Evolutionary conservation across 2,113 vertebrate species (phyloP), one percentile per base, ranked within the genome.

Genomic region (Amphilophus citrinellus): DNA sequence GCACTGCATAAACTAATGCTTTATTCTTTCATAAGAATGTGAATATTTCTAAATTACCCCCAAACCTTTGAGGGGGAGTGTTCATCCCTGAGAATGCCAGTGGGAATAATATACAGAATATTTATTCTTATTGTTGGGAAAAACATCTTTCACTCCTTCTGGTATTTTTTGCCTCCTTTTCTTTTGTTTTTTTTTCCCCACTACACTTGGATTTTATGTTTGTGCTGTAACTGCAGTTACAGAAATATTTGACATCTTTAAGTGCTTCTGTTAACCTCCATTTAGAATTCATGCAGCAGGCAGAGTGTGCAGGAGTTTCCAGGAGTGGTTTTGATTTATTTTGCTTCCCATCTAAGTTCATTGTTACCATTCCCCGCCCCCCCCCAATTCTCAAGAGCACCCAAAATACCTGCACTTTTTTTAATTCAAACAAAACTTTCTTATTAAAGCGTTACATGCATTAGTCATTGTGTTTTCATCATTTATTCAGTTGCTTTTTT

Each of bases 381-480:
- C 14, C 17, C 24, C 5, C 22, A n/a, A 63, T 59, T 84, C 73
- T 86, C 24, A 86, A 73, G 27, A 81, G 61, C 76, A 79, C 62
- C 30, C 57, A 78, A 77, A 84, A 24, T 80, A 86, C 35, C 76
- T 87, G 76, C 68, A 83, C 77, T 82, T 82, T 80, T 91, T 79
- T 85, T 71, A 39, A 84, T 68, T 85, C 10, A 68, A 73, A 79
- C 30, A 75, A 73, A 79, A n/a, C 18, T 68, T 84, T 91, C 79
- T 89, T 84, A 92, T 93, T 88, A 88, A 90, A 91, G 53, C 66
- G 81, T 87, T 68, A 53, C 58, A 62, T 85, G 60, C 63, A 44
- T 88, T 79, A 75, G 71, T 76, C 59, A 63, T 68, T 77, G 83
- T 80, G 76, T 91, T 86, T 88, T 85, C 65, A 89, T 91, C 66